Evolutionary conservation across 2,113 vertebrate species (phyloP).

Genomic region (Hystrix cristata): DNA sequence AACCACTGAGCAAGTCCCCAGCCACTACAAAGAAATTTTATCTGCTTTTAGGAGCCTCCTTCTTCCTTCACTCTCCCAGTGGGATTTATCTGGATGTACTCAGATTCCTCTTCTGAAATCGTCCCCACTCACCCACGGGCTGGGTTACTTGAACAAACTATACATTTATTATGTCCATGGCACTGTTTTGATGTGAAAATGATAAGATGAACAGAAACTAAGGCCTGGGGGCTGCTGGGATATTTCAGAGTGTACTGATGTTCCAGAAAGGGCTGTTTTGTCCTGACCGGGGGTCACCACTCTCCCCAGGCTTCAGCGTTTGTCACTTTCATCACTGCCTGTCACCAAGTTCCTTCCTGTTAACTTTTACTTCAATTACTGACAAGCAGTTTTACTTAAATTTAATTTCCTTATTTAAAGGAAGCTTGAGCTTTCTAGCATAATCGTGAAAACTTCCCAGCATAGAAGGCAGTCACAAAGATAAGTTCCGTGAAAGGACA

Average conservation of each 20-base stretch:
- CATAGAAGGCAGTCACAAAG: background rate
- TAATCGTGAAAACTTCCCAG: background rate
- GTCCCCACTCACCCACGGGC: background rate
- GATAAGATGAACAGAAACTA: background rate
- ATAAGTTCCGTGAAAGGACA: background rate
- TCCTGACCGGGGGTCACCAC: background rate
- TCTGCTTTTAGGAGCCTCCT: conserved; percentile 57
- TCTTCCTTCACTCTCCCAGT: background rate
- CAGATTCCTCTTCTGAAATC: conserved; percentile 38
- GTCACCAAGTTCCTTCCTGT: background rate
- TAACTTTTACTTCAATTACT: background rate
- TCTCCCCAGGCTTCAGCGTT: background rate
- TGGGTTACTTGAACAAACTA: background rate
- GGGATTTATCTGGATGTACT: conserved; percentile 36
- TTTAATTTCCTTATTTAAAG: conserved; percentile 13
- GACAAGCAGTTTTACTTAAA: background rate
- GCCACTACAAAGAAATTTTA: conserved; percentile 44
- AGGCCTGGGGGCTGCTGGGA: background rate
- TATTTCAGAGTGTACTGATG: background rate
- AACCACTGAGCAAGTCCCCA: too few species aligned
- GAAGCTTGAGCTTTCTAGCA: background rate
- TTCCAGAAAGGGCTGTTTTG: background rate
- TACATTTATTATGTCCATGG: conserved; percentile 8
- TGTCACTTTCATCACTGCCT: background rate
- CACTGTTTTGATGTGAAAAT: conserved; percentile 59